Conservation (phyloP, 1,140 invertebrate genomes). For the Acyrthosiphon pisum region DNA sequence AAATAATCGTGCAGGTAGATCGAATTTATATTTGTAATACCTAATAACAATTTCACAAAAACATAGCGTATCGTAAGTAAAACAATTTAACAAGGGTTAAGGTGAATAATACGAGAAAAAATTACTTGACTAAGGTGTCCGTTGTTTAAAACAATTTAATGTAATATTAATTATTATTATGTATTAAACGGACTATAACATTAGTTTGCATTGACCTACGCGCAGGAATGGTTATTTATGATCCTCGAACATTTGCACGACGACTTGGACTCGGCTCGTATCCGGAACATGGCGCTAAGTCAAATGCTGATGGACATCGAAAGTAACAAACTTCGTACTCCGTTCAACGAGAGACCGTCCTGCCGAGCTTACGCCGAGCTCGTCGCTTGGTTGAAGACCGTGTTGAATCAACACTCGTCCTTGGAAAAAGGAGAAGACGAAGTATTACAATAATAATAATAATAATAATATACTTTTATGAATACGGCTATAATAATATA, state of each 20-base stretch:
- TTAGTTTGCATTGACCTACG: background rate
- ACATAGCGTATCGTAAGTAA: too few species aligned
- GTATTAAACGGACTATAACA: background rate
- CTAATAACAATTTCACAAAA: too few species aligned
- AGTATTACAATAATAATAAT: background rate
- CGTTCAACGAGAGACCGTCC: constrained; percentile 21
- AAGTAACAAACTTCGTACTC: background rate
- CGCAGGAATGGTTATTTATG: constrained; percentile 19
- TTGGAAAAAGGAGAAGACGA: background rate
- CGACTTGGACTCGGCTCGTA: background rate
- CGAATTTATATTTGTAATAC: background rate
- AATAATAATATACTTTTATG: background rate
- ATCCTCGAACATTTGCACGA: background rate
- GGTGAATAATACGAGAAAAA: too few species aligned
- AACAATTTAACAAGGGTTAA: too few species aligned
- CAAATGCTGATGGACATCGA: constrained; percentile 25
- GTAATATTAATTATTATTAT: background rate
- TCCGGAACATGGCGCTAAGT: background rate
- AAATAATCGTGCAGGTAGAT: constrained; percentile 35
- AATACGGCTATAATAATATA: background rate
- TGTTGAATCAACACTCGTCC: background rate
- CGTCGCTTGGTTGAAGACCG: background rate
- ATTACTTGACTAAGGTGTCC: too few species aligned
- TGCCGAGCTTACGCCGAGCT: background rate
- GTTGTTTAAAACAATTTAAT: background rate